These are phyloP conservation scores for Bactericera cockerelli DNA, from an alignment of 1,140 invertebrate species.

Conservation along the genomic window DNA sequence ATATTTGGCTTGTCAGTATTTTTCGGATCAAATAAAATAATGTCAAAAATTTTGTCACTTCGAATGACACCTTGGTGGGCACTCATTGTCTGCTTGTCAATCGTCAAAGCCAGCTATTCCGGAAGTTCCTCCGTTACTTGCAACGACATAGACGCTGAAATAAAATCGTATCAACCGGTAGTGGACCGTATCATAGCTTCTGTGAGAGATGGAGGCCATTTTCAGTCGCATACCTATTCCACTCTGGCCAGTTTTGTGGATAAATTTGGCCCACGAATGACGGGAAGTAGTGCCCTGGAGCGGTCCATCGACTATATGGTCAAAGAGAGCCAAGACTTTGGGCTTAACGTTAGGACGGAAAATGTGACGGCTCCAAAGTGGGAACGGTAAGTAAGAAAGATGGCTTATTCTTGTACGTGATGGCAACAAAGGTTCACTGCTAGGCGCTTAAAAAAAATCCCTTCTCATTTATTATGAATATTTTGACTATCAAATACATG, in stretches of 20 bases:
- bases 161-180: constrained; percentile 37
- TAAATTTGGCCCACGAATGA: constrained; percentile 48
- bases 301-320: constrained; percentile 23
- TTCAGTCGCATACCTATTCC: neutral
- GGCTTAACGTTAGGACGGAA: constrained; percentile 23
- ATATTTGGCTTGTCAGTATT: too few relatives aligned
- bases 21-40: too few relatives aligned
- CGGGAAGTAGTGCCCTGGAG: constrained; percentile 33
- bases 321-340: constrained; percentile 12
- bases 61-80: too few relatives aligned
- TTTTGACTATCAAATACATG: too few relatives aligned
- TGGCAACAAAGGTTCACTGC: too few relatives aligned
- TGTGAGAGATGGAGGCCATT: constrained; percentile 32
- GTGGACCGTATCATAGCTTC: constrained; percentile 41
- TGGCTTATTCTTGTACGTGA: too few relatives aligned
- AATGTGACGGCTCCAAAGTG: constrained; percentile 20
- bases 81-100: too few relatives aligned
- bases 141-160: constrained; percentile 32
- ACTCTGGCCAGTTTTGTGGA: constrained; percentile 50
- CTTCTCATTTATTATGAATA: too few relatives aligned
- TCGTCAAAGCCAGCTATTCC: too few relatives aligned
- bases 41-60: too few relatives aligned
- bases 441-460: too few relatives aligned
- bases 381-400: constrained; percentile 23
- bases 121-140: neutral